Evolutionary conservation across 2,113 vertebrate species (phyloP), one percentile per base, ranked within the genome.

Genomic region (Hirundichthys speculiger): DNA sequence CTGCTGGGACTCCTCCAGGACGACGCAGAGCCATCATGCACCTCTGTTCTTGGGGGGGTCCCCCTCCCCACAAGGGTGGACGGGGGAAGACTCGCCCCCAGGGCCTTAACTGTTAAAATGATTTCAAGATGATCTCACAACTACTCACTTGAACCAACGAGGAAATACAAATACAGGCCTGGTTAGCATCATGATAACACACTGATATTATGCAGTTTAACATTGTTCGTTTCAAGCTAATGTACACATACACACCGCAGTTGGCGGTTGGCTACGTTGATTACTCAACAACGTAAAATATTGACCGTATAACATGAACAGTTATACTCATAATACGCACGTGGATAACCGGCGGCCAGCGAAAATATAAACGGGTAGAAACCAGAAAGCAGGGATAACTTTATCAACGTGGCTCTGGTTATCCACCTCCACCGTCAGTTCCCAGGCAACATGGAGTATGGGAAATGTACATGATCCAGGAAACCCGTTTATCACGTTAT

Each of bases 211-310:
- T 20, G 20, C 9, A 14, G 47, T 49, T 25, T 7, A 50, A 13
- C 13, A 49, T 49, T 49, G 20, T n/a, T 24, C 15, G 4, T 49
- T 49, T 49, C 13, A 22, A 20, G 21, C 47, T 49, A 49, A 21
- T 19, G n/a, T n/a, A n/a, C n/a, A n/a, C n/a, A n/a, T n/a, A 47
- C 45, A 47, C 48, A 50, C 22, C 24, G 13, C 48, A n/a, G n/a
- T n/a, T n/a, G n/a, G n/a, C n/a, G n/a, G n/a, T n/a, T n/a, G n/a
- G n/a, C n/a, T n/a, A n/a, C n/a, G n/a, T n/a, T n/a, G n/a, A n/a
- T n/a, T n/a, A n/a, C n/a, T 50, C 48, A 14, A 50, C 48, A 50
- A 50, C 21, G 22, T 25, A 55, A 55, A 39, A 19, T 55, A 54
- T 8, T 20, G 30, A 54, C 9, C 39, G 52, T 20, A 13, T 39